phyloP scores from a whole-genome alignment of 2,113 vertebrate genomes.

The Strix uralensis region DNA sequence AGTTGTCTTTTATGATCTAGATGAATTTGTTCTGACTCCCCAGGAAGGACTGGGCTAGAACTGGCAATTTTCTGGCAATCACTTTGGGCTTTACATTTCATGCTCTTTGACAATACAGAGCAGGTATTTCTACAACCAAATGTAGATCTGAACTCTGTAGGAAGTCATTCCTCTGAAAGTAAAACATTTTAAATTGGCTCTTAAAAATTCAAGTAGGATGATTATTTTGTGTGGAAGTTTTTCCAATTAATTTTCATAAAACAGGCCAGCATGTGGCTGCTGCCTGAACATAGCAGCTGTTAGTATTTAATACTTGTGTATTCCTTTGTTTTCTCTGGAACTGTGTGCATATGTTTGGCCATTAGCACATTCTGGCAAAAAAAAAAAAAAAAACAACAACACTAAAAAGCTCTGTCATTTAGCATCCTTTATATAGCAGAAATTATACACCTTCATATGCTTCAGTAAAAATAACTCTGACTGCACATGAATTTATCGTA shows the following conservation, averaged over 20 bases:
- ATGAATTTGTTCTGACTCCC: not conserved
- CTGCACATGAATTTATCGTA: not conserved
- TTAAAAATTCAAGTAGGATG: constrained; percentile 12
- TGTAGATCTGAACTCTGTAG: not conserved
- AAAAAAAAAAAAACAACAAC: not conserved
- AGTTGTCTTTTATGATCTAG: not conserved
- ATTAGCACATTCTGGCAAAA: not conserved
- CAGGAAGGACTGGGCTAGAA: not conserved
- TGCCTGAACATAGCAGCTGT: constrained; percentile 30
- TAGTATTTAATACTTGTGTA: not conserved
- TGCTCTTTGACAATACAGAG: not conserved
- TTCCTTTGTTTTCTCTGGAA: constrained; percentile 51
- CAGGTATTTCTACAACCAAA: not conserved
- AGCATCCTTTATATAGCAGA: constrained; percentile 12
- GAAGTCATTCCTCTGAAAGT: not conserved
- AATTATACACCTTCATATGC: constrained; percentile 1
- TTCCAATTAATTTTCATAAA: constrained; percentile 26
- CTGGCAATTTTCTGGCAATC: not conserved
- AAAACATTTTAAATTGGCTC: not conserved
- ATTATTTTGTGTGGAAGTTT: constrained; percentile 4
- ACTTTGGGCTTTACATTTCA: not conserved
- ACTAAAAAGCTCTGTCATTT: not conserved
- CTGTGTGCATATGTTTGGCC: constrained; percentile 38
- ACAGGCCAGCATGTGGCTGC: constrained; percentile 32
- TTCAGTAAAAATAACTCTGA: constrained; percentile 17